A percentile compares a stretch with the other conserved stretches of the same genome.
Conservation (phyloP, 53 echinoderm and acorn worm species). For the Arbacia lixula region DNA sequence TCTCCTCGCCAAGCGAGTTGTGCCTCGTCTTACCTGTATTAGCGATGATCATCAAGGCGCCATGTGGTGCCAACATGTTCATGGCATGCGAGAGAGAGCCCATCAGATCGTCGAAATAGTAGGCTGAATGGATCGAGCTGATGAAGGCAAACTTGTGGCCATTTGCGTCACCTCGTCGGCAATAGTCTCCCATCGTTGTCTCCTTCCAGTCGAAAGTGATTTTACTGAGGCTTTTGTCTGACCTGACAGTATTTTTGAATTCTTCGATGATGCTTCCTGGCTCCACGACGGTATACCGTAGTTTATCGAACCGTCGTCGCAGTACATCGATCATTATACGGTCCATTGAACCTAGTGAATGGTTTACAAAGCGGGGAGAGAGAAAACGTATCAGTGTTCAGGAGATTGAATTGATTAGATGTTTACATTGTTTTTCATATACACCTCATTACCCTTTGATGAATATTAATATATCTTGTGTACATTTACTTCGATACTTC, state of each 20-base stretch:
- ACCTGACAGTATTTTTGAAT: not conserved
- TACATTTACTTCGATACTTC: too few species aligned
- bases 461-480: too few species aligned
- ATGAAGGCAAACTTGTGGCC: slow-evolving; percentile 21
- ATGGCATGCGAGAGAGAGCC: not conserved
- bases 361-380: too few species aligned
- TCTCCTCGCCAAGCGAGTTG: too few species aligned
- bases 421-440: not conserved
- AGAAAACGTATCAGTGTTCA: too few species aligned
- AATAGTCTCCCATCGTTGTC: slow-evolving; percentile 6
- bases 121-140: slow-evolving; percentile 37
- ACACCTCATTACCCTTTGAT: too few species aligned
- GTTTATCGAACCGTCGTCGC: slow-evolving; percentile 10
- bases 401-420: not conserved
- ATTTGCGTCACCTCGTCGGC: not conserved
- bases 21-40: slow-evolving; percentile 17
- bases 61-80: not conserved
- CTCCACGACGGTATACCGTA: slow-evolving; percentile 29
- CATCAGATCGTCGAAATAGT: not conserved
- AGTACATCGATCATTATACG: slow-evolving; percentile 9
- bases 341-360: slow-evolving; percentile 28
- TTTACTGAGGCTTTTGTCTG: not conserved
- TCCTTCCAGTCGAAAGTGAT: slow-evolving; percentile 22
- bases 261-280: slow-evolving; percentile 33
- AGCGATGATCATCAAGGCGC: slow-evolving; percentile 21